Base-by-base conservation (phyloP, 2,113 vertebrate species). In the Sterrhoptilus dennistouni region DNA sequence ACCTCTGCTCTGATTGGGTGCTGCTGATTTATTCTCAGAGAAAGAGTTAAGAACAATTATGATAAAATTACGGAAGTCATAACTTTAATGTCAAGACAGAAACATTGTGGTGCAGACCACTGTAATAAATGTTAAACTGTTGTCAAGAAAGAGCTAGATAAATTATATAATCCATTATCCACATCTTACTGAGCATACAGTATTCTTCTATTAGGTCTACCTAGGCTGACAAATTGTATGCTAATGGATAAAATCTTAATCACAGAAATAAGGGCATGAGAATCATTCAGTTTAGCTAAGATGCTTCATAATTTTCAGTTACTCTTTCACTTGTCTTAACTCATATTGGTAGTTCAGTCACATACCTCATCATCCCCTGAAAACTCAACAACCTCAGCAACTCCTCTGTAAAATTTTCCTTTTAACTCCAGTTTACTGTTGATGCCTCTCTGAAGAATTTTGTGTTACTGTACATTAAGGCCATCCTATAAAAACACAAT, bases 401-500 rank as follows among this genome's bases (percentile, higher is more conserved):
- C 42, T 56, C 5, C 3, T 61, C 63, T 75, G 81, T 77, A 85
- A 93, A 80, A 90, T 90, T 81, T 78, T 78, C 38, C 61, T 71
- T 76, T 91, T 92, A 64, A 54, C 64, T 83, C 60, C 90, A 86
- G 78, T 84, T 95, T 80, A 86, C 38, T 92, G 40, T 65, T 76
- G 45, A 74, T 50, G 76, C 66, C 91, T 95, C 79, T 90, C 75
- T 50, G 59, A 95, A 97, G 84, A 68, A 68, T 85, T 95, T 72
- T 85, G 52, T 89, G 88, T 82, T 83, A 95, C 87, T 94, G 60
- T 76, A 68, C 81, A 82, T 95, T 93, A 96, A 96, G 64, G 71
- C 92, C 83, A 54, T 69, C 71, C 89, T 90, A 92, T 95, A 95
- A 97, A 97, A 97, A 79, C 81, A 93, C 87, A 75, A 63, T 96